Evolutionary conservation across 1,140 invertebrate genomes (phyloP).

Genomic region (Alviniconcha marisindica): DNA sequence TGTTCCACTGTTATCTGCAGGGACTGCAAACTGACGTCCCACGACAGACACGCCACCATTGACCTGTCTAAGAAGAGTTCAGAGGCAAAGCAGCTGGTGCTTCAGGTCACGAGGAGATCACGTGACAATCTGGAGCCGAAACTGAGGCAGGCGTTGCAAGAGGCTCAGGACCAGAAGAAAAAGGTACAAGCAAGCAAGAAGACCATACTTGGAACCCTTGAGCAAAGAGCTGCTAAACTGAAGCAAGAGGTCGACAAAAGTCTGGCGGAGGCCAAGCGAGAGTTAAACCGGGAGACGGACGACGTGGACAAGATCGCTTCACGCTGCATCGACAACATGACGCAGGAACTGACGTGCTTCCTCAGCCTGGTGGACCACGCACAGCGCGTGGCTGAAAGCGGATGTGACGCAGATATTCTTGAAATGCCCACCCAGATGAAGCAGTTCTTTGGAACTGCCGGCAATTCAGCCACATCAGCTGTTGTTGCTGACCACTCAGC

Average conservation of each 20-base stretch:
- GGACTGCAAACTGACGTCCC: constrained; percentile 41
- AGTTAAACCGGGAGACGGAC: background rate
- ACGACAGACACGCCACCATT: constrained; percentile 31
- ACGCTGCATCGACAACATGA: background rate
- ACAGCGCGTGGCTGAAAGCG: background rate
- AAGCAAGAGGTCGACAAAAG: background rate
- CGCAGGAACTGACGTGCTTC: background rate
- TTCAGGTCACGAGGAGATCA: background rate
- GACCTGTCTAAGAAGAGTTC: constrained; percentile 20
- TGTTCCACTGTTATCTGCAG: constrained; percentile 31
- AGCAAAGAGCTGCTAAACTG: background rate
- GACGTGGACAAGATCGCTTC: background rate
- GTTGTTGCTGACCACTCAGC: no score
- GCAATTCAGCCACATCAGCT: no score
- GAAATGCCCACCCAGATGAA: background rate
- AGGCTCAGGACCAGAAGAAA: background rate
- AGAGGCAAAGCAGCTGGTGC: background rate
- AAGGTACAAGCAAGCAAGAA: background rate
- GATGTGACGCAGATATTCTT: constrained; percentile 30
- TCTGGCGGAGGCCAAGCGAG: background rate
- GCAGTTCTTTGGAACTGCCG: background rate
- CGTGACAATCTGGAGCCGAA: background rate
- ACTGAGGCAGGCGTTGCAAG: background rate
- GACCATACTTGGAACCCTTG: background rate
- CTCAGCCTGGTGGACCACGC: constrained; percentile 23